Conservation (phyloP, 2,113 vertebrate genomes). For the Cyrtonyx montezumae region DNA sequence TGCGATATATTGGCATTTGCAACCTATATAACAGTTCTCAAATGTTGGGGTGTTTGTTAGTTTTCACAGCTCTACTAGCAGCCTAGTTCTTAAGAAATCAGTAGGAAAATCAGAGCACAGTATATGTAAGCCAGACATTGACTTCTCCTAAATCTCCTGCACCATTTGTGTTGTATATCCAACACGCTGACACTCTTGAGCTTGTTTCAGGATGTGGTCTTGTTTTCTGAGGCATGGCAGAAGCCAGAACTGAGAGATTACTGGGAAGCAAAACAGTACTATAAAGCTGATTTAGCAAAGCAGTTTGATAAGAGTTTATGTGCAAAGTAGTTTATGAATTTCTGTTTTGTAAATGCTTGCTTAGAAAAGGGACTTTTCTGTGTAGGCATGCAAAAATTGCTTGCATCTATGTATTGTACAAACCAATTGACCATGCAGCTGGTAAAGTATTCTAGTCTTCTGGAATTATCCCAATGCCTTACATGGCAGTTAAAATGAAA, state of each 20-base stretch:
- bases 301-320: background rate
- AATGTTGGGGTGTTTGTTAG: background rate
- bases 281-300: constrained; percentile 7
- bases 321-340: background rate
- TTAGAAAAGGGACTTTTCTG: background rate
- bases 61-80: background rate
- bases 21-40: background rate
- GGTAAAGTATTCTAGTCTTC: background rate
- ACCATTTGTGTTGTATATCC: background rate
- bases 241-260: background rate
- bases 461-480: background rate
- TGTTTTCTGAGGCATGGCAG: background rate
- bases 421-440: background rate
- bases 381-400: background rate
- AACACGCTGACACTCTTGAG: background rate
- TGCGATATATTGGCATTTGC: background rate
- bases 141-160: background rate
- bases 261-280: background rate
- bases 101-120: background rate
- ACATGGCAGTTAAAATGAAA: background rate
- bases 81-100: background rate
- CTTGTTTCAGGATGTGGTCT: background rate
- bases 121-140: background rate
- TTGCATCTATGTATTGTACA: background rate
- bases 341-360: background rate